Conservation (phyloP, 2,797 vertebrate genomes). For the Manis javanica region DNA sequence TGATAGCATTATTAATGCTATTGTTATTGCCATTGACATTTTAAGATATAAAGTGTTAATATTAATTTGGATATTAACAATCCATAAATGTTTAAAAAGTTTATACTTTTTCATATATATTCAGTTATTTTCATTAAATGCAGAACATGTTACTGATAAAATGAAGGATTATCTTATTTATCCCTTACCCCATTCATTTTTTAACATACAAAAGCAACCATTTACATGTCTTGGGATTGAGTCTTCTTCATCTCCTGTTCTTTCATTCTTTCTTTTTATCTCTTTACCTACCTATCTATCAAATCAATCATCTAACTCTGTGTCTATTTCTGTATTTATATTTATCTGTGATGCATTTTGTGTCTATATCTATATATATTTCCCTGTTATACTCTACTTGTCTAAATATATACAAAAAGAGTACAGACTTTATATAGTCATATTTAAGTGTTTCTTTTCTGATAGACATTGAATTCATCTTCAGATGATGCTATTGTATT, state of each 20-base stretch:
- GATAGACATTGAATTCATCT: neutral
- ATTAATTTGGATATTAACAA: neutral
- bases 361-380: neutral
- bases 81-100: neutral
- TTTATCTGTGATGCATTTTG: neutral
- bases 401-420: neutral
- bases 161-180: neutral
- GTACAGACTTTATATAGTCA: neutral
- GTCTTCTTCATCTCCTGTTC: neutral
- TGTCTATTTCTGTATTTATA: neutral
- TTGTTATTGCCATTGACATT: neutral
- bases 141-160: neutral
- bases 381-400: neutral
- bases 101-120: neutral
- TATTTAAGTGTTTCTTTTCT: neutral
- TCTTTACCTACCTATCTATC: no score
- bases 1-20: neutral
- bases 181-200: neutral
- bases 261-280: no score
- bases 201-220: neutral
- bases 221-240: neutral
- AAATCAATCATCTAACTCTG: neutral
- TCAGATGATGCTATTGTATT: neutral
- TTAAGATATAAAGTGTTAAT: neutral
- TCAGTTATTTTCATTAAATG: neutral